Conservation (phyloP, 1,140 invertebrate species). For the Zaprionus nigranus region DNA sequence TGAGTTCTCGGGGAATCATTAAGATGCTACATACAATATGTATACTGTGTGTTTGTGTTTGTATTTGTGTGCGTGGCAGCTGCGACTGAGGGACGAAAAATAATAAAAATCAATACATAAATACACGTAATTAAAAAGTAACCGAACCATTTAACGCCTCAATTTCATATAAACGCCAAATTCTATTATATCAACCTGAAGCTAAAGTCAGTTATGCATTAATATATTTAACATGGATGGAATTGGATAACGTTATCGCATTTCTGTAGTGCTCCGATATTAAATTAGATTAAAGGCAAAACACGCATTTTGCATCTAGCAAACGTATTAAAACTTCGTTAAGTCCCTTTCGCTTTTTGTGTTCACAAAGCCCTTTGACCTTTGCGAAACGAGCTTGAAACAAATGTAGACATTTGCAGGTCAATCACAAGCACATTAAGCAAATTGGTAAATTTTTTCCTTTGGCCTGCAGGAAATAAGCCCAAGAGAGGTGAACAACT, state of each 20-base stretch:
- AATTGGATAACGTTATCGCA: too few relatives aligned
- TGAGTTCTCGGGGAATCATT: slow-evolving; percentile 40
- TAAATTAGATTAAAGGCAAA: background rate
- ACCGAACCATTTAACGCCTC: slow-evolving; percentile 12
- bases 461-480: slow-evolving; percentile 51
- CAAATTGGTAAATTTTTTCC: slow-evolving; percentile 71
- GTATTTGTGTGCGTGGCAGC: slow-evolving; percentile 22
- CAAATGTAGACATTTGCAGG: slow-evolving; percentile 34
- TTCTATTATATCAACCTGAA: background rate
- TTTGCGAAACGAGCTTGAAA: slow-evolving; percentile 23
- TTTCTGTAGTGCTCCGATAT: too few relatives aligned
- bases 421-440: slow-evolving; percentile 76
- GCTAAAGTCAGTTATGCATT: background rate
- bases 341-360: background rate
- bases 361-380: slow-evolving; percentile 20
- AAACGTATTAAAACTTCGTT: slow-evolving; percentile 1
- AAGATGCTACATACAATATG: slow-evolving; percentile 36
- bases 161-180: background rate
- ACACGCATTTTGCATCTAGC: background rate
- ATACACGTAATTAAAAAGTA: slow-evolving; percentile 31
- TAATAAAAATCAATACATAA: slow-evolving; percentile 61
- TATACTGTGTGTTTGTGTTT: slow-evolving; percentile 8
- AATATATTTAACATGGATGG: too few relatives aligned
- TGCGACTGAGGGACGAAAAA: slow-evolving; percentile 10
- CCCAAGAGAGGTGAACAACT: slow-evolving; percentile 56